Conservation (phyloP, 2,888 invertebrate species). For the Aethes cnicana region DNA sequence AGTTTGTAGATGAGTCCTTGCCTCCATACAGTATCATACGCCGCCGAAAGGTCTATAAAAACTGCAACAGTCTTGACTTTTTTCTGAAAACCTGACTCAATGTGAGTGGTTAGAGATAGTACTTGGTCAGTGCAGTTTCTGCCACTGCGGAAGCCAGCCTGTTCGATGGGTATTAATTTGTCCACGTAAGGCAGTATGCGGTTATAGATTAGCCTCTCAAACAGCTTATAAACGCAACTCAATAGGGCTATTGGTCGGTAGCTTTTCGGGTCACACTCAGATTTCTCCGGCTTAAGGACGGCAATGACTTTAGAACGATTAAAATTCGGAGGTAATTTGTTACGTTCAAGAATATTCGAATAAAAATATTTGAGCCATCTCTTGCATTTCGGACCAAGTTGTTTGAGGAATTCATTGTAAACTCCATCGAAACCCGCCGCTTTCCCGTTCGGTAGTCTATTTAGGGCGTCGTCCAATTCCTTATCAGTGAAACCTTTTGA, state of each 20-base stretch:
- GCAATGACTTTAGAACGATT: background rate
- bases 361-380: background rate
- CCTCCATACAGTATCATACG: conserved; percentile 2
- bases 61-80: background rate
- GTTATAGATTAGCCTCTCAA: background rate
- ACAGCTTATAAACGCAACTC: background rate
- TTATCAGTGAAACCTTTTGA: background rate
- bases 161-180: background rate
- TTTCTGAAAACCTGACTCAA: background rate
- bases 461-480: background rate
- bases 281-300: background rate
- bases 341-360: background rate
- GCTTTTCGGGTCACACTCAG: background rate
- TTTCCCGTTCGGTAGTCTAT: background rate
- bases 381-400: background rate
- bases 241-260: background rate
- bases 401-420: background rate
- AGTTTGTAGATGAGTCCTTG: background rate
- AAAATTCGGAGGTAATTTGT: background rate
- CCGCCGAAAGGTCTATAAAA: background rate
- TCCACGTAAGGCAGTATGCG: background rate
- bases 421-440: background rate
- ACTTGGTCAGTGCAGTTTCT: background rate
- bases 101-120: background rate
- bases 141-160: background rate